A percentile compares a stretch with the other conserved stretches of the same genome.
phyloP scores from a whole-genome alignment of 2,888 invertebrate genomes.

The Osmoderma eremita region DNA sequence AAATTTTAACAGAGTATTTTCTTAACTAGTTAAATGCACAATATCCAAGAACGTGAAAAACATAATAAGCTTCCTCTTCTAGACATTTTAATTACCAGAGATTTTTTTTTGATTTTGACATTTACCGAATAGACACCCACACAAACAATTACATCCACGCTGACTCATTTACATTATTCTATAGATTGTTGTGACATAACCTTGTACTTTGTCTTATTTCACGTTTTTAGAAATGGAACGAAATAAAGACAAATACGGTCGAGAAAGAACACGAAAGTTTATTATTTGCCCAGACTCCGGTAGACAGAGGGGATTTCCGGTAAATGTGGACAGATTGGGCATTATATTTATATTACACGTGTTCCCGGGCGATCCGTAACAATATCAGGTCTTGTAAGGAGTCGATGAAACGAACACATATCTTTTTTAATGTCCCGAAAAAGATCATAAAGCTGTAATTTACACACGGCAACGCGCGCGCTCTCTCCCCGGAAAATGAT shows the following conservation, averaged over 20 bases:
- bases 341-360: conserved; percentile 45
- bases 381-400: conserved; percentile 38
- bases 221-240: not conserved
- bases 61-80: too few species aligned
- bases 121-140: too few species aligned
- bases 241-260: conserved; percentile 23
- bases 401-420: conserved; percentile 40
- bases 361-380: conserved; percentile 38
- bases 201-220: conserved; percentile 4
- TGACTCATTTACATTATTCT: too few species aligned
- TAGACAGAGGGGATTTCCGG: conserved; percentile 39
- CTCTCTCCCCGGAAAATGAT: conserved; percentile 12
- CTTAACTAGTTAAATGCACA: too few species aligned
- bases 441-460: conserved; percentile 42
- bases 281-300: conserved; percentile 2
- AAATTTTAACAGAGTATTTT: too few species aligned
- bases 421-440: conserved; percentile 42
- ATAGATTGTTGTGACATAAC: too few species aligned
- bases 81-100: too few species aligned
- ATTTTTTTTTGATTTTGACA: too few species aligned
- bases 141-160: too few species aligned
- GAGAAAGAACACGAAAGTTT: conserved; percentile 4
- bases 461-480: conserved; percentile 36
- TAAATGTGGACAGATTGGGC: conserved; percentile 44
- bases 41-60: too few species aligned